Percentiles rank a stretch among this genome's conserved stretches.
Conservation (phyloP, 2,113 vertebrate species). For the Tragelaphus strepsiceros region DNA sequence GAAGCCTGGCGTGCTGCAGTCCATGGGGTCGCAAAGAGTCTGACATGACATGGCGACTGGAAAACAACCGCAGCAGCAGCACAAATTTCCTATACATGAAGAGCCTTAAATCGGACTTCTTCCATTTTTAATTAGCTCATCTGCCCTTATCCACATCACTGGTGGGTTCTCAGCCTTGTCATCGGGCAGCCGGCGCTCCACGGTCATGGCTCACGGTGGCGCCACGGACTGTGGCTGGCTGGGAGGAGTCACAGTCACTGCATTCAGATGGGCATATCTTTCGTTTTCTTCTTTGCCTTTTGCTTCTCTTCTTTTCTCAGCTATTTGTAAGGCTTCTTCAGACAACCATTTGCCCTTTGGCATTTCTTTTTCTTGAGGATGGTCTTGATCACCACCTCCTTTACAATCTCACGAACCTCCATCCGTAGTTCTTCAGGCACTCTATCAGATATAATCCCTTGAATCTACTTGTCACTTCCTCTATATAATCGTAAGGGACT, state of each 20-base stretch:
- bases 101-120: neutral
- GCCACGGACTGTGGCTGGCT: fast-evolving
- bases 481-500: neutral
- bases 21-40: neutral
- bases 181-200: fast-evolving
- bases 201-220: fast-evolving
- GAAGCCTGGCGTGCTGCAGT: neutral
- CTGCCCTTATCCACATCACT: neutral
- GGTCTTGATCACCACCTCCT: neutral
- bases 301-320: neutral
- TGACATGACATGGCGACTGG: fast-evolving
- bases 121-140: neutral
- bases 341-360: neutral
- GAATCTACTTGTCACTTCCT: neutral
- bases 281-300: neutral
- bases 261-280: neutral
- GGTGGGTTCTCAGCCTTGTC: neutral
- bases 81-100: neutral
- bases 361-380: neutral
- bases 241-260: fast-evolving
- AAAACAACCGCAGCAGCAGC: neutral
- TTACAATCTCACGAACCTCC: neutral
- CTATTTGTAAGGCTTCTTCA: neutral
- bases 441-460: neutral
- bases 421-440: neutral